Evolutionary conservation across 2,888 invertebrate species (phyloP).

Genomic region (Macaria notata): DNA sequence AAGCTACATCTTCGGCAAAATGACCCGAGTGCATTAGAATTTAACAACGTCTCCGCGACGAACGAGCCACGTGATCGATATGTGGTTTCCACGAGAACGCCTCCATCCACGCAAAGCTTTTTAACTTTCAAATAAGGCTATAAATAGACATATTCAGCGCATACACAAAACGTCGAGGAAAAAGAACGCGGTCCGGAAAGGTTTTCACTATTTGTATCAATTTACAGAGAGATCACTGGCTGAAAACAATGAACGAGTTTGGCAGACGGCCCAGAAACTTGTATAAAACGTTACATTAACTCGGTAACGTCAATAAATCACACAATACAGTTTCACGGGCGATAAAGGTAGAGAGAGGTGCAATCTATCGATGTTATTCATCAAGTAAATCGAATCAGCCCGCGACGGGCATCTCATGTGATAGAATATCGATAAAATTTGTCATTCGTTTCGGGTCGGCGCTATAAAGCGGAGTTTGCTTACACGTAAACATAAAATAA

Average conservation of each 20-base stretch:
- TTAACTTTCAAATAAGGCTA: conserved; percentile 16
- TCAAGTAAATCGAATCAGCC: conserved; percentile 38
- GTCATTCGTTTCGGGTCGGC: conserved; percentile 46
- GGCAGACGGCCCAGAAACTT: conserved; percentile 30
- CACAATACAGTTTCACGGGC: conserved; percentile 32
- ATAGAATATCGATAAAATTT: conserved; percentile 55
- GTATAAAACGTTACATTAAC: conserved; percentile 31
- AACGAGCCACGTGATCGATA: conserved; percentile 21
- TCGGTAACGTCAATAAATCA: conserved; percentile 32
- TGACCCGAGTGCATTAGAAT: conserved; percentile 43
- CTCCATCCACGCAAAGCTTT: conserved; percentile 5
- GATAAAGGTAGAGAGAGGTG: conserved; percentile 32
- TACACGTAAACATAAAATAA: conserved; percentile 63
- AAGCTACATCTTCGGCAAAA: conserved; percentile 44
- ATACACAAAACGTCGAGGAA: conserved; percentile 11
- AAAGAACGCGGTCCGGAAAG: conserved; percentile 5
- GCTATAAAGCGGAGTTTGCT: conserved; percentile 54
- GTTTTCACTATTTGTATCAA: conserved; percentile 19
- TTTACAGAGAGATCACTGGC: conserved; percentile 23
- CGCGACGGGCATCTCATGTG: conserved; percentile 40
- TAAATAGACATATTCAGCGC: conserved; percentile 5
- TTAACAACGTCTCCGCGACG: conserved; percentile 20
- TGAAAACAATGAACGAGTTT: conserved; percentile 31
- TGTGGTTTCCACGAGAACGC: conserved; percentile 15
- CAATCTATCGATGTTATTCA: conserved; percentile 34